phyloP scores from a whole-genome alignment of 2,797 vertebrate genomes.

The Melanotaenia maccullochi region DNA sequence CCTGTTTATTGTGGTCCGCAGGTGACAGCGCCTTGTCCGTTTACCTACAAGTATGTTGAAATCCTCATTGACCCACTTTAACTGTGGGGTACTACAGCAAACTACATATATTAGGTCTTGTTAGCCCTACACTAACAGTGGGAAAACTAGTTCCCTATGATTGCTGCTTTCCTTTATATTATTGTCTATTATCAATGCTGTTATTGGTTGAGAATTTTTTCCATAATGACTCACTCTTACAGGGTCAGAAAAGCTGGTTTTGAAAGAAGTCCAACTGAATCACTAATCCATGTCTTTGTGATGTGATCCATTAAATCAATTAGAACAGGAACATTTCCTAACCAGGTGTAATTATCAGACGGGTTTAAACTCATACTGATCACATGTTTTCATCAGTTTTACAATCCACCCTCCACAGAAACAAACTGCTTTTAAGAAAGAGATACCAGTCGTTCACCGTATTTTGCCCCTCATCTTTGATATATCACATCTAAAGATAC shows the following conservation, averaged over 20 bases:
- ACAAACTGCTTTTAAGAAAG: not conserved
- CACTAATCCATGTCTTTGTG: not conserved
- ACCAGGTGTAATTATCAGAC: no score
- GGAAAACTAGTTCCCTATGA: not conserved
- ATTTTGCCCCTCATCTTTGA: not conserved
- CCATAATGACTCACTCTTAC: constrained; percentile 14
- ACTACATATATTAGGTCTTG: not conserved
- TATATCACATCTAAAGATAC: not conserved
- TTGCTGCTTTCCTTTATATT: constrained; percentile 3
- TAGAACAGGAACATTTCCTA: no score
- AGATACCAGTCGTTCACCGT: not conserved
- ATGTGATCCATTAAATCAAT: no score
- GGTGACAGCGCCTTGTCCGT: constrained; percentile 60
- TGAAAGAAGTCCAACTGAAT: not conserved
- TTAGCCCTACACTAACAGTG: not conserved
- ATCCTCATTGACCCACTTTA: constrained; percentile 50
- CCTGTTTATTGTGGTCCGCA: constrained; percentile 57
- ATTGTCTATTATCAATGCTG: constrained; percentile 30
- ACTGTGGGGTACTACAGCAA: not conserved
- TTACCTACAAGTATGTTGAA: constrained; percentile 40
- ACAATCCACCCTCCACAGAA: not conserved
- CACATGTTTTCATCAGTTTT: not conserved
- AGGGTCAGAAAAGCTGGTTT: constrained; percentile 2
- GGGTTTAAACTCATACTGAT: not conserved
- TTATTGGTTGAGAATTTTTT: constrained; percentile 51